A percentile compares a stretch with the other conserved stretches of the same genome.
Evolutionary conservation across 2,797 vertebrate genomes (phyloP).

Genomic region (Momotus momota): DNA sequence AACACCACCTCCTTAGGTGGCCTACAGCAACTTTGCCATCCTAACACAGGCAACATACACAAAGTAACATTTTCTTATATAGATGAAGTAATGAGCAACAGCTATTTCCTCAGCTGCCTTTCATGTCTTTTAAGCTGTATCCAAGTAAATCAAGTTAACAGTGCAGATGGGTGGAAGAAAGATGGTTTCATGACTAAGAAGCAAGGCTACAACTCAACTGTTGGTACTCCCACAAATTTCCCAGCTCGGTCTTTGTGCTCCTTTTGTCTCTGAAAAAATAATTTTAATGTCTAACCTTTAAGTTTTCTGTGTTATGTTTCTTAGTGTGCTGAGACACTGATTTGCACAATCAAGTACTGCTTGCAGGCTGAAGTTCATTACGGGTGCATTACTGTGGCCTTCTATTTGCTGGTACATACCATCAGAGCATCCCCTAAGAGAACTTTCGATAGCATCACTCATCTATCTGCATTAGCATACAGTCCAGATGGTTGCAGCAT

Average conservation of each 20-base stretch:
- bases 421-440: background rate
- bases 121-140: background rate
- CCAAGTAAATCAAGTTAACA: background rate
- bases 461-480: background rate
- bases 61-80: background rate
- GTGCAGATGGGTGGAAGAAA: background rate
- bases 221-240: constrained; percentile 37
- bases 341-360: background rate
- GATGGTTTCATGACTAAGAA: background rate
- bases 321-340: background rate
- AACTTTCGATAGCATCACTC: background rate
- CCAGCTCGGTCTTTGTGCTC: background rate
- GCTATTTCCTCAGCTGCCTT: background rate
- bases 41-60: background rate
- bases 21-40: background rate
- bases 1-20: background rate
- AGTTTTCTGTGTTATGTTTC: background rate
- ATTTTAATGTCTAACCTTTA: background rate
- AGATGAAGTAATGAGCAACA: background rate
- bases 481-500: constrained; percentile 37
- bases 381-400: background rate
- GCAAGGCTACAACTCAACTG: constrained; percentile 13
- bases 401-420: background rate
- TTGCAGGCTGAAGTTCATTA: background rate
- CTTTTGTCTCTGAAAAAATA: background rate